Evolutionary conservation across 2,797 vertebrate genomes (phyloP).

Genomic region (Alectoris magna): DNA sequence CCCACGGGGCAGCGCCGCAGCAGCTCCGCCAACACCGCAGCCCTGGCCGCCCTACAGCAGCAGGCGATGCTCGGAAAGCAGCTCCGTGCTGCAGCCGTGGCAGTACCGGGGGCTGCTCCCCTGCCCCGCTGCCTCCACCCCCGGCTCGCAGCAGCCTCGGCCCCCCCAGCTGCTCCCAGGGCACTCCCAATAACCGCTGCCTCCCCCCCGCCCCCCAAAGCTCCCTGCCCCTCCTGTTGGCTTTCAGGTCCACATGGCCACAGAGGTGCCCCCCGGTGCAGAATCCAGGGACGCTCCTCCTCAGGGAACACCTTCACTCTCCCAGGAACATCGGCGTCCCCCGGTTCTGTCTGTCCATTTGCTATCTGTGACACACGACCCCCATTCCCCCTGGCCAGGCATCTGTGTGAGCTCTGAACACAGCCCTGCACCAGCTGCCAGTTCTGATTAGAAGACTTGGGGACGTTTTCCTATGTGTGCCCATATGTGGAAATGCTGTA

Average conservation of each 20-base stretch:
- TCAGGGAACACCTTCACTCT: neutral
- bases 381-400: rapidly evolving
- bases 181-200: rapidly evolving
- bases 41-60: neutral
- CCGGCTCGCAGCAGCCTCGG: neutral
- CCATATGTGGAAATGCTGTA: neutral
- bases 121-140: neutral
- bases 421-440: neutral
- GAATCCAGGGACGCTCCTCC: neutral
- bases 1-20: neutral
- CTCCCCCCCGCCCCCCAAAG: too few species aligned
- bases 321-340: neutral
- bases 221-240: neutral
- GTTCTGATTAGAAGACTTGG: neutral
- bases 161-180: neutral
- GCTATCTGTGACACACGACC: neutral
- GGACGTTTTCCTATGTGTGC: neutral
- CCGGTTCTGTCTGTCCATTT: neutral
- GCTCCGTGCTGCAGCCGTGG: rapidly evolving
- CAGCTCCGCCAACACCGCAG: neutral
- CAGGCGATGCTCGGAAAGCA: neutral
- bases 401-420: neutral
- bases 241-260: neutral
- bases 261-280: rapidly evolving
- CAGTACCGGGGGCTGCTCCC: neutral